These are phyloP conservation scores for Drosophila bipectinata DNA, from an alignment of 1,140 invertebrate species.

Conservation along the genomic window DNA sequence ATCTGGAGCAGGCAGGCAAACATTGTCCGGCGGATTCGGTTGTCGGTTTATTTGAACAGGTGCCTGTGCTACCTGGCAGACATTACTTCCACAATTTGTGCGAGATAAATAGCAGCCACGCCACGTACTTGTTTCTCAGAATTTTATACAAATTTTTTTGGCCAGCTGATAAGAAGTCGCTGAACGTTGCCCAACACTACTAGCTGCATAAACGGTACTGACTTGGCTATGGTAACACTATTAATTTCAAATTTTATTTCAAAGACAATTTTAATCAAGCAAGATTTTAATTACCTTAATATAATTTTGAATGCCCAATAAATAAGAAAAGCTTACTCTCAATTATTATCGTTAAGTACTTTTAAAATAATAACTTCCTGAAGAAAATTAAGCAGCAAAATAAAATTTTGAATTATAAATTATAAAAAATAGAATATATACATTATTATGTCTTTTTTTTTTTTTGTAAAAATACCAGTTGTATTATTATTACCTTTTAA, in stretches of 20 bases:
- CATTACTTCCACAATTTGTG: slow-evolving; percentile 61
- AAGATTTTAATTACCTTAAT: not conserved
- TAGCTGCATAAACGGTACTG: not conserved
- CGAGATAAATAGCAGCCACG: slow-evolving; percentile 35
- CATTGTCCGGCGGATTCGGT: slow-evolving; percentile 35
- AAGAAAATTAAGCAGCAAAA: too few species aligned
- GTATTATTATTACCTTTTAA: not conserved
- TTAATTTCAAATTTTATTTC: not conserved
- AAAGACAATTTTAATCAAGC: not conserved
- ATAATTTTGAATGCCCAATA: not conserved
- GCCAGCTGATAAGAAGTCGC: slow-evolving; percentile 38
- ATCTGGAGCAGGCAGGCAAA: slow-evolving; percentile 45
- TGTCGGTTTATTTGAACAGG: slow-evolving; percentile 9
- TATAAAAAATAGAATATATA: not conserved
- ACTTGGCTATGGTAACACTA: not conserved
- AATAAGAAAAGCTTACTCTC: not conserved
- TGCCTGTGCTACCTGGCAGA: slow-evolving; percentile 43
- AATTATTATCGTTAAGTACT: too few species aligned
- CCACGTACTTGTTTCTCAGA: slow-evolving; percentile 57
- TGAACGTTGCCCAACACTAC: not conserved
- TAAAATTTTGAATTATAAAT: too few species aligned
- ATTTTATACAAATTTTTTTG: slow-evolving; percentile 29
- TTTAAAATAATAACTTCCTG: too few species aligned
- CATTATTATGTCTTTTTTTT: too few species aligned
- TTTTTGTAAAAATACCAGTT: too few species aligned